Conservation (phyloP, 2,888 invertebrate species). For the Embidobia sp. region DNA sequence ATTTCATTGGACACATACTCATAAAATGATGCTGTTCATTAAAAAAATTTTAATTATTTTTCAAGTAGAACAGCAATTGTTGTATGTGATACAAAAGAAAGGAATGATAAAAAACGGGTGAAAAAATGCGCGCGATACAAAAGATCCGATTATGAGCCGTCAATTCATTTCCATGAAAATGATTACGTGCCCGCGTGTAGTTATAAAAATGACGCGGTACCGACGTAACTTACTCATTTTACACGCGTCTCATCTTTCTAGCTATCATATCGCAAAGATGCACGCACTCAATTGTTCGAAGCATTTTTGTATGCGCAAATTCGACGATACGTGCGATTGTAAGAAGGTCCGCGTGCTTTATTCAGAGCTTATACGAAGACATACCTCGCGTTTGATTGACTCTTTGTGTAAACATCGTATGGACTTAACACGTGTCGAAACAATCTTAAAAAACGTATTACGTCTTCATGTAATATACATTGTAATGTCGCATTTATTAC, state of each 20-base stretch:
- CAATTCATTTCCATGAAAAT: background rate
- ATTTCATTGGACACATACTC: too few species aligned
- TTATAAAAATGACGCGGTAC: background rate
- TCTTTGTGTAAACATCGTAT: slow-evolving; percentile 27
- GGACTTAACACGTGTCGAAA: slow-evolving; percentile 42
- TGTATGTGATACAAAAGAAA: too few species aligned
- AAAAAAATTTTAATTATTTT: too few species aligned
- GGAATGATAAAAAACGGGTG: too few species aligned
- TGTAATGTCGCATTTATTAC: slow-evolving; percentile 12
- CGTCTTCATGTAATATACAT: slow-evolving; percentile 1
- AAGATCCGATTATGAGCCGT: background rate
- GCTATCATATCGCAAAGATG: slow-evolving; percentile 24
- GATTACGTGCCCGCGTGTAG: background rate
- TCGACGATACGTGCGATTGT: slow-evolving; percentile 9
- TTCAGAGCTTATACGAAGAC: slow-evolving; percentile 13
- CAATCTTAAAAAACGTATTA: slow-evolving; percentile 6
- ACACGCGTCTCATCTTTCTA: slow-evolving; percentile 6
- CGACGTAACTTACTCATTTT: background rate
- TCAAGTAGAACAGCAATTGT: too few species aligned
- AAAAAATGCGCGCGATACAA: background rate
- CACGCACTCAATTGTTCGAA: slow-evolving; percentile 15
- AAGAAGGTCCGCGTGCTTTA: slow-evolving; percentile 21
- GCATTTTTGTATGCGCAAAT: background rate
- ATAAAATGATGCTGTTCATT: too few species aligned
- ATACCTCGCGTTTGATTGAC: slow-evolving; percentile 25